Conservation (phyloP, 2,113 vertebrate genomes). For the Rafetus swinhoei region DNA sequence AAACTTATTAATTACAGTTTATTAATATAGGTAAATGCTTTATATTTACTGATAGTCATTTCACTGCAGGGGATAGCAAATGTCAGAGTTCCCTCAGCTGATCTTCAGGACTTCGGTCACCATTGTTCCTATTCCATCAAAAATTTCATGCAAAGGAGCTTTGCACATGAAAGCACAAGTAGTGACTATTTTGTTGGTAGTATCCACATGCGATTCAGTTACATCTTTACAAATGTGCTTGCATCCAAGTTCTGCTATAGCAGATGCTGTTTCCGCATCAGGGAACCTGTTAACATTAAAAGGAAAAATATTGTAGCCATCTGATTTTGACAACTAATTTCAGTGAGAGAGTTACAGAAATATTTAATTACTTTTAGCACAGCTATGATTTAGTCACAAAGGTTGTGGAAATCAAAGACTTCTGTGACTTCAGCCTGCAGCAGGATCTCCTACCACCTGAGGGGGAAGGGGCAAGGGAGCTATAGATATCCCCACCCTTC, state of each 20-base stretch:
- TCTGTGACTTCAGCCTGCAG: no score
- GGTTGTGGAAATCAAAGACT: no score
- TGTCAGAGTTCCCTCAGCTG: slow-evolving; percentile 43
- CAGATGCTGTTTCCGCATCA: slow-evolving; percentile 78
- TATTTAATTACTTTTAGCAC: not conserved
- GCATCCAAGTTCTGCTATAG: slow-evolving; percentile 80
- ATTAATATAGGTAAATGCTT: not conserved
- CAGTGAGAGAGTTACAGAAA: not conserved
- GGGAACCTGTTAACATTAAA: slow-evolving; percentile 77
- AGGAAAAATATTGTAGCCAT: not conserved
- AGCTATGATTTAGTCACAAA: no score
- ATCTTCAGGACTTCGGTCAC: slow-evolving; percentile 79
- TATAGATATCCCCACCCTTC: no score
- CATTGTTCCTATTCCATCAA: slow-evolving; percentile 82
- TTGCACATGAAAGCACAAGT: slow-evolving; percentile 85
- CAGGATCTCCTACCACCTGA: no score
- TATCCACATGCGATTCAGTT: slow-evolving; percentile 80
- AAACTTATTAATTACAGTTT: slow-evolving; percentile 25
- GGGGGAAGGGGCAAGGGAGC: no score
- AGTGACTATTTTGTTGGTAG: slow-evolving; percentile 82
- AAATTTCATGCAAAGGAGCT: slow-evolving; percentile 81
- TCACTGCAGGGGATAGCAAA: not conserved
- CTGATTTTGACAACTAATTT: not conserved
- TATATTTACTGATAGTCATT: not conserved
- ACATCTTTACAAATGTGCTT: slow-evolving; percentile 82